Conservation (phyloP, 2,888 invertebrate species). For the Acronicta aceris region DNA sequence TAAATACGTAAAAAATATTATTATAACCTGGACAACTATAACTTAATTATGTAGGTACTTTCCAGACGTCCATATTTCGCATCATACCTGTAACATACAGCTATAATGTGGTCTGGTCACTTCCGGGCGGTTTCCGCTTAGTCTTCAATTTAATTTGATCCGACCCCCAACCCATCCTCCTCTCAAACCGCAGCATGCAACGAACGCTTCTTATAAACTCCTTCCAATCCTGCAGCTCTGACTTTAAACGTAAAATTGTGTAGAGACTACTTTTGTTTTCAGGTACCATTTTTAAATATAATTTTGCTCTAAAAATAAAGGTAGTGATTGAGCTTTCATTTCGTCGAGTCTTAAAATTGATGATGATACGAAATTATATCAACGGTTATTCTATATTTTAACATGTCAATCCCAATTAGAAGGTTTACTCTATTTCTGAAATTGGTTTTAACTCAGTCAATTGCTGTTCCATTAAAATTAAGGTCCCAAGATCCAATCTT, state of each 20-base stretch:
- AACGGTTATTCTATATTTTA: too few species aligned
- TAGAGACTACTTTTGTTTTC: conserved; percentile 52
- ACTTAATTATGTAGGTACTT: not conserved
- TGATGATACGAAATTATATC: not conserved
- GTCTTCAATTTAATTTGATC: conserved; percentile 81
- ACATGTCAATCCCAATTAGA: too few species aligned
- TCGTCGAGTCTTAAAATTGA: not conserved
- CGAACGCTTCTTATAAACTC: conserved; percentile 75
- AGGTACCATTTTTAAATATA: conserved; percentile 6
- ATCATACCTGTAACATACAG: conserved; percentile 39
- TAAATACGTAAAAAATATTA: too few species aligned
- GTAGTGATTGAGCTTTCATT: not conserved
- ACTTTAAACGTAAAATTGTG: conserved; percentile 40
- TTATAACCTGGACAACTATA: too few species aligned
- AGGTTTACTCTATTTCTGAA: too few species aligned
- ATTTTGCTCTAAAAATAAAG: not conserved
- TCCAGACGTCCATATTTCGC: not conserved
- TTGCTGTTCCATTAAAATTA: not conserved
- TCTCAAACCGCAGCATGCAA: conserved; percentile 71
- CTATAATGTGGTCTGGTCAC: conserved; percentile 66
- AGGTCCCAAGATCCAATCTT: conserved; percentile 1
- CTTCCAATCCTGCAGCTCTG: conserved; percentile 69
- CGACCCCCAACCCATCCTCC: conserved; percentile 55
- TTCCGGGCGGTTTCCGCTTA: conserved; percentile 71
- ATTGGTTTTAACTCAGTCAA: too few species aligned